Conservation (phyloP, 2,888 invertebrate species). For the Cantharis nigra region DNA sequence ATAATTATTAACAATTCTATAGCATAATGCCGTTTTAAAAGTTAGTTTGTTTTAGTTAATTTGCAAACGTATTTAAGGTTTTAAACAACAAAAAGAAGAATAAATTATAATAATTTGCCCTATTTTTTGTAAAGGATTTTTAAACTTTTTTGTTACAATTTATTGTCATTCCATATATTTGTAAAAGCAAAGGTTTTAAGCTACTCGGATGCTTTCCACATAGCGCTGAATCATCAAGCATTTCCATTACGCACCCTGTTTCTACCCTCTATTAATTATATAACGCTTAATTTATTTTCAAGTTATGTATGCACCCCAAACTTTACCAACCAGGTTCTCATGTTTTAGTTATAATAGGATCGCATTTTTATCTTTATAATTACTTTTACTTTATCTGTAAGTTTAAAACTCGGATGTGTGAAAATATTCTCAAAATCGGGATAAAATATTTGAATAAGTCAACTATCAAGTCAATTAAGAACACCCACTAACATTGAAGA, state of each 20-base stretch:
- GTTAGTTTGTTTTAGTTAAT: not conserved
- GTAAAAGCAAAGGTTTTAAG: conserved; percentile 11
- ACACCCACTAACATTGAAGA: not conserved
- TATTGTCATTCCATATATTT: conserved; percentile 7
- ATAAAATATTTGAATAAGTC: not conserved
- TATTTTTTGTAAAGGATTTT: not conserved
- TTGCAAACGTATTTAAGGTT: not conserved
- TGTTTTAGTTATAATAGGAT: conserved; percentile 20
- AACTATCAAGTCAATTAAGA: not conserved
- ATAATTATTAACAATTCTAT: not conserved
- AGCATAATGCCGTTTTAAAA: not conserved
- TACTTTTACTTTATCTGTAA: conserved; percentile 8
- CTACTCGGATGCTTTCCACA: conserved; percentile 20
- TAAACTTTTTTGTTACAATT: not conserved
- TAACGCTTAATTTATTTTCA: conserved; percentile 31
- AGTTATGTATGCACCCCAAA: conserved; percentile 26
- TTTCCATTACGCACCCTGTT: conserved; percentile 29
- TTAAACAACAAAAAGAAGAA: not conserved
- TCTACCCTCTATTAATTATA: conserved; percentile 30
- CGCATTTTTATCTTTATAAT: conserved; percentile 18
- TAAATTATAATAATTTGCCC: not conserved
- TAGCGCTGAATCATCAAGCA: conserved; percentile 28
- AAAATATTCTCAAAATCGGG: not conserved
- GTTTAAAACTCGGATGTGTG: not conserved
- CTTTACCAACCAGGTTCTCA: conserved; percentile 23